Base-by-base conservation (phyloP, 2,113 vertebrate genomes). In the Engraulis encrasicolus region DNA sequence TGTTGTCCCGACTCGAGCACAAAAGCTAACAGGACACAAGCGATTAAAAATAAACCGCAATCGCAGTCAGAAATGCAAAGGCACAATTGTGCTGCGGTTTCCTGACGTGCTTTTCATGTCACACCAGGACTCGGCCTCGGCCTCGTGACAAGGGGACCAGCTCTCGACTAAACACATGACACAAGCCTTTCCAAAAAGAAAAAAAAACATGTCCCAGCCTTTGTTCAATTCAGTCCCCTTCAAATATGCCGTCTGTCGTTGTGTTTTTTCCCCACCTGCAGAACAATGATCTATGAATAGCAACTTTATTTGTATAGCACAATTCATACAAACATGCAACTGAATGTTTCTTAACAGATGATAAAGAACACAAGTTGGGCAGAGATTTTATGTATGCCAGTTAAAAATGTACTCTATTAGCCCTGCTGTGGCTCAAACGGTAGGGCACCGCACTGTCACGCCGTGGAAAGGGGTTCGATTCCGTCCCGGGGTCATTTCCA, bases 1-100 rank as follows among this genome's bases (percentile, higher is more conserved):
- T 50, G n/a, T 78, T 58, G n/a, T n/a, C n/a, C n/a, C 27, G 20
- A n/a, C n/a, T n/a, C n/a, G 34, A 40, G 85, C 84, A 50, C 83
- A 80, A 84, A n/a, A 80, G 79, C 45, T 37, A 45, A 49, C 40
- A 80, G 83, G 54, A 80, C 79, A 84, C 14, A 27, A n/a, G 2
- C 31, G 79, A 50, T 27, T 17, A 77, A 77, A 80, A 66, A 84
- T 79, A 79, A 45, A 66, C 58, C 23, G 11, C 12, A 12, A 31
- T 66, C 17, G 11, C 38, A 37, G 12, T 80, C n/a, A 19, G 18
- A 45, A 83, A 37, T 27, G 50, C 18, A 40, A 58, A 0, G 7
- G 23, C 61, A 52, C 38, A 49, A 38, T 74, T 84, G 78, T 80
- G 58, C n/a, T n/a, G n/a, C 31, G 58, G 58, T 66, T 66, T 66